phyloP scores from a whole-genome alignment of 2,888 invertebrate species.

The Cremastinae sp. region DNA sequence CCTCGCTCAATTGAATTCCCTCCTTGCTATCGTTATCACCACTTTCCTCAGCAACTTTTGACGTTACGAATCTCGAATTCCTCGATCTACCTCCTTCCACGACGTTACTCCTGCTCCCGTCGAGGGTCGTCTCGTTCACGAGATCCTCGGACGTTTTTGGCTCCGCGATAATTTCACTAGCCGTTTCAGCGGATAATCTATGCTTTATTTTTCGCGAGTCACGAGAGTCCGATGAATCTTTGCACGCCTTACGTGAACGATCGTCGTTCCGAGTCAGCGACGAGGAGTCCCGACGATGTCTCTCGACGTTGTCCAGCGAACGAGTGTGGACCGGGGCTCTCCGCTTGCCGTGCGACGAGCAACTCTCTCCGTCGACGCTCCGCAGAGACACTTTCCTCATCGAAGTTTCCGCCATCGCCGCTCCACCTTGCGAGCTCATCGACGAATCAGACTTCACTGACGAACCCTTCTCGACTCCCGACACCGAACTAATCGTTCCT shows the following conservation, averaged over 20 bases:
- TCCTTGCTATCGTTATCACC: slow-evolving; percentile 67
- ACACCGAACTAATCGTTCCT: slow-evolving; percentile 27
- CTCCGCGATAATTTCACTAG: slow-evolving; percentile 5
- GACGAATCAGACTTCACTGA: slow-evolving; percentile 2
- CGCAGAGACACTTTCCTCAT: slow-evolving; percentile 57
- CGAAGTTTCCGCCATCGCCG: slow-evolving; percentile 47
- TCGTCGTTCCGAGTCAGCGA: slow-evolving; percentile 36
- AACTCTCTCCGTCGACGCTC: slow-evolving; percentile 54
- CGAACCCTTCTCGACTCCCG: slow-evolving; percentile 16
- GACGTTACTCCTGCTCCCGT: slow-evolving; percentile 42
- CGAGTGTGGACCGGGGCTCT: slow-evolving; percentile 41
- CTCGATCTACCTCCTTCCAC: slow-evolving; percentile 66
- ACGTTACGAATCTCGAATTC: slow-evolving; percentile 77
- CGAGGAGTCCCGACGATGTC: slow-evolving; percentile 18
- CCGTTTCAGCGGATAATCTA: slow-evolving; percentile 48
- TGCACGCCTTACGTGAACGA: slow-evolving; percentile 58
- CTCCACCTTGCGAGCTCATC: slow-evolving; percentile 8
- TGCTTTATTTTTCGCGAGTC: slow-evolving; percentile 57
- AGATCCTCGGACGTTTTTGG: slow-evolving; percentile 15
- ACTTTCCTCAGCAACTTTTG: slow-evolving; percentile 71
- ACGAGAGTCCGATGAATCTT: slow-evolving; percentile 48
- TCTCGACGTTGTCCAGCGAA: slow-evolving; percentile 55
- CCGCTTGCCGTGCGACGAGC: slow-evolving; percentile 51
- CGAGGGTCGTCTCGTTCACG: neutral
- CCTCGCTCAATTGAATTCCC: slow-evolving; percentile 57